phyloP scores from a whole-genome alignment of 53 echinoderm and acorn worm species.

The Crossaster papposus region DNA sequence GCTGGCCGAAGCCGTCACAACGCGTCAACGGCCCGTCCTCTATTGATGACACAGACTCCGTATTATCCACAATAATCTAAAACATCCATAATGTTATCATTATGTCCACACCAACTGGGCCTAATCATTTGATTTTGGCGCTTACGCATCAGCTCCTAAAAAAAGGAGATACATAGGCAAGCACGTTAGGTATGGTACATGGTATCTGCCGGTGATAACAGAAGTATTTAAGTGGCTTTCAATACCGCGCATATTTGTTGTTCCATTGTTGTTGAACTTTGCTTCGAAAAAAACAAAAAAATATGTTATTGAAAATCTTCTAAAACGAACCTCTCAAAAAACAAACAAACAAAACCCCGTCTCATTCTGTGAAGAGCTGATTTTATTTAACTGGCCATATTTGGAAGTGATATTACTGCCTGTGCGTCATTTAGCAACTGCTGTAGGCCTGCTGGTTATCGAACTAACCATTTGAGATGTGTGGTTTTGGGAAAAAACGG shows the following conservation, averaged over 20 bases:
- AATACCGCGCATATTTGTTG: neutral
- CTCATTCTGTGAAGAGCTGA: neutral
- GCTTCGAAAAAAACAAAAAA: neutral
- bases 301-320: neutral
- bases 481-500: too few relatives aligned
- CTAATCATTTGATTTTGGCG: slow-evolving; percentile 12
- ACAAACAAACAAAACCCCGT: neutral
- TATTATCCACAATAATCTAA: neutral
- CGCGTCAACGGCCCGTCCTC: neutral
- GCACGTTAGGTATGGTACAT: neutral
- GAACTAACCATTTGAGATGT: neutral
- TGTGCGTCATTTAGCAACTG: neutral
- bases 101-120: neutral
- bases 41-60: neutral
- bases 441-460: neutral
- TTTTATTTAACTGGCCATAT: neutral
- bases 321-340: neutral
- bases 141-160: neutral
- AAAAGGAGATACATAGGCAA: neutral
- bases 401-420: neutral
- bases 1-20: neutral
- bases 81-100: neutral
- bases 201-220: too few relatives aligned
- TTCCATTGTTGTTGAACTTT: slow-evolving; percentile 17
- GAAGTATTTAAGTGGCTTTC: neutral